phyloP scores from a whole-genome alignment of 2,888 invertebrate genomes.

The Chaetoderma sp. region DNA sequence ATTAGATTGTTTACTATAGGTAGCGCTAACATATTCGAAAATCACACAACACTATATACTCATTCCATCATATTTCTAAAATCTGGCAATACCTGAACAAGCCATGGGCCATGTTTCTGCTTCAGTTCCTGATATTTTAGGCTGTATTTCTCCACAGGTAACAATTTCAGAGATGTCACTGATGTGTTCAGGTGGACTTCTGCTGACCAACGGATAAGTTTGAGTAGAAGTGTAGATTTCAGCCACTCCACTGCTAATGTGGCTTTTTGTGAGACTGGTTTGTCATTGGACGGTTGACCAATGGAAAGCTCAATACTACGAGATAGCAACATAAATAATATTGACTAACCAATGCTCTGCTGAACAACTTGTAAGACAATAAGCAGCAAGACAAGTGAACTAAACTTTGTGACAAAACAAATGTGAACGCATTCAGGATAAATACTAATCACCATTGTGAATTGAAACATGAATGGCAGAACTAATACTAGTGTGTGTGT shows the following conservation, averaged over 20 bases:
- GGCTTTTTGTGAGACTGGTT: neutral
- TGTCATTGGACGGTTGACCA: neutral
- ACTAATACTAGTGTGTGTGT: too few relatives aligned
- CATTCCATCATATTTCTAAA: too few relatives aligned
- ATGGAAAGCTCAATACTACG: neutral
- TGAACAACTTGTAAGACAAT: too few relatives aligned
- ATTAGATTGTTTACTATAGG: too few relatives aligned
- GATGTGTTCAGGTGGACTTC: conserved; percentile 52
- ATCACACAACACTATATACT: too few relatives aligned
- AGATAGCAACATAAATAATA: neutral
- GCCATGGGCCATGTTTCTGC: conserved; percentile 80
- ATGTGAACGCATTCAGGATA: too few relatives aligned
- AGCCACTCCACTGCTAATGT: conserved; percentile 52
- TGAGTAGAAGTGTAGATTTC: conserved; percentile 48
- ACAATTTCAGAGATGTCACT: conserved; percentile 75
- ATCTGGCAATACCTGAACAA: conserved; percentile 81
- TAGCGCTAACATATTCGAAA: too few relatives aligned
- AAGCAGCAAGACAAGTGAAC: too few relatives aligned
- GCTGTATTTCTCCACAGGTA: conserved; percentile 80
- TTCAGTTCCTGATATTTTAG: conserved; percentile 81
- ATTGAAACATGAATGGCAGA: too few relatives aligned
- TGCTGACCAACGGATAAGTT: conserved; percentile 59
- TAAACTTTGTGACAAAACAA: too few relatives aligned
- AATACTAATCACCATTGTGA: too few relatives aligned
- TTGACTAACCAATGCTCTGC: too few relatives aligned